Evolutionary conservation across 2,797 vertebrate genomes (phyloP).

Genomic region (Serranus cabrilla): DNA sequence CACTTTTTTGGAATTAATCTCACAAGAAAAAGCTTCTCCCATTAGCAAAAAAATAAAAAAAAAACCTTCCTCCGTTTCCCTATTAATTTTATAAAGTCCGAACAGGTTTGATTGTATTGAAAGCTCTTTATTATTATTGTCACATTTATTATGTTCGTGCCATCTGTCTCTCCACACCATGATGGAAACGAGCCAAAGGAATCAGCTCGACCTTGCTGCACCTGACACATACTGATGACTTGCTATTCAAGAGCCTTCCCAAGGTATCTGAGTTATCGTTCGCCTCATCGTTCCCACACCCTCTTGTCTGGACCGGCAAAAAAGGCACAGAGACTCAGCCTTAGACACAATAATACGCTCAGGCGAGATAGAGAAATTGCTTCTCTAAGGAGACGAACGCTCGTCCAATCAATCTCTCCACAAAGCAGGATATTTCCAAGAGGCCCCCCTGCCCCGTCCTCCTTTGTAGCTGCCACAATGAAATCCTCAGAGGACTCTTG

Average conservation of each 20-base stretch:
- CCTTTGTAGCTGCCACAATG: slow-evolving; percentile 60
- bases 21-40: background rate
- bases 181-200: slow-evolving; percentile 47
- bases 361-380: slow-evolving; percentile 50
- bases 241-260: slow-evolving; percentile 48
- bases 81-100: background rate
- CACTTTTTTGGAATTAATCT: background rate
- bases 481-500: slow-evolving; percentile 37
- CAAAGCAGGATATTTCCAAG: slow-evolving; percentile 61
- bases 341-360: slow-evolving; percentile 48
- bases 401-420: slow-evolving; percentile 56
- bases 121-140: slow-evolving; percentile 36
- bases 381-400: slow-evolving; percentile 30
- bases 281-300: slow-evolving; percentile 33
- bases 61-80: background rate
- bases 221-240: slow-evolving; percentile 47
- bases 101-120: slow-evolving; percentile 24
- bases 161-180: slow-evolving; percentile 43
- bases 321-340: slow-evolving; percentile 25
- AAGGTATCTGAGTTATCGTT: slow-evolving; percentile 45
- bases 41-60: background rate
- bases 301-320: slow-evolving; percentile 40
- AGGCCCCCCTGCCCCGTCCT: slow-evolving; percentile 37
- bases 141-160: slow-evolving; percentile 40
- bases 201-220: slow-evolving; percentile 32